Evolutionary conservation across 1,140 invertebrate species (phyloP), one percentile per base, ranked within the genome.

Genomic region (Drosophila burlai): DNA sequence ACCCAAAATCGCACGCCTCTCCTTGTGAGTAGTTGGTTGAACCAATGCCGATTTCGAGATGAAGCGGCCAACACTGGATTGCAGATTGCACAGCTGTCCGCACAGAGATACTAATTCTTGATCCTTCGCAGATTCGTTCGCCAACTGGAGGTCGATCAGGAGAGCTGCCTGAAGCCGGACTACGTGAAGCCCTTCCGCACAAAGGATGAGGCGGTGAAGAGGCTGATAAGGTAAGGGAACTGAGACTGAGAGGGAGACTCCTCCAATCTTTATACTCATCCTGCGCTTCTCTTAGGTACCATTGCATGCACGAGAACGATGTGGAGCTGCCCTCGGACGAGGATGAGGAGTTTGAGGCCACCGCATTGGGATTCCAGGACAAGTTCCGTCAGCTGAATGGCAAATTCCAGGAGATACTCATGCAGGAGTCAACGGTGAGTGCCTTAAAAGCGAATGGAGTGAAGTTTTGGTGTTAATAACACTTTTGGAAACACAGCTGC

Each of bases 361-460:
- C 96, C 9, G 95, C 97, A 1, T 94, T 95, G 83, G 95, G 96
- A 86, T 94, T 97, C 55, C 93, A 97, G 15, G 95, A 95, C 63
- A 97, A 97, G 93, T 97, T 96, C 85, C 94, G 95, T 16, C 94
- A 94, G 49, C 96, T 98, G 94, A 95, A 96, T 74, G 95, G 96
- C 81, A 98, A 97, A 93, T 98, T 97, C 91, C 95, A 96, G 54
- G 95, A 95, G 86, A 94, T 97, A 16, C 92, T 97, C n/a, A 92
- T 97, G 50, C 96, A 97, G 93, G 97, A 97, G 79, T 97, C 96
- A 81, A 97, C 96, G 95, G 97, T 97, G 93, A 94, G 94, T 93
- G 2, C 1, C 2, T 24, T 24, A 24, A 2, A 24, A 24, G 24
- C 24, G 24, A 24, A 24, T 24, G 21, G 2, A 21, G 21, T 21